Conservation (phyloP, 2,113 vertebrate genomes). For the Falcunculus frontatus region DNA sequence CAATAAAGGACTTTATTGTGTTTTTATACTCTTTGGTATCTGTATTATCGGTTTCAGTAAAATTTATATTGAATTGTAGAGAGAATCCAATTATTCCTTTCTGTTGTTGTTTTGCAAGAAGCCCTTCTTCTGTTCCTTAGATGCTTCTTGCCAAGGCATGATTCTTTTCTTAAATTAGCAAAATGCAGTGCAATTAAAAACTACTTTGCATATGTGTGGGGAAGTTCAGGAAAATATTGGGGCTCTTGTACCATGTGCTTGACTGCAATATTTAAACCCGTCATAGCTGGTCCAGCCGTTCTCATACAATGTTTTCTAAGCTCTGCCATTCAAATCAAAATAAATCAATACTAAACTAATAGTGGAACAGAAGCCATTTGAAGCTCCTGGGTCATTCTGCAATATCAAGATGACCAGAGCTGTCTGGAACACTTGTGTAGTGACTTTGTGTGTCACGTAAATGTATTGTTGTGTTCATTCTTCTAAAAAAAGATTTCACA, state of each 20-base stretch:
- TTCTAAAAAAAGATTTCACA: background rate
- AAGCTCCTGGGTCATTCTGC: background rate
- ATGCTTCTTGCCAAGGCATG: background rate
- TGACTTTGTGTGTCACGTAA: background rate
- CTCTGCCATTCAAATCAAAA: background rate
- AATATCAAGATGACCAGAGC: background rate
- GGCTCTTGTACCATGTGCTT: background rate
- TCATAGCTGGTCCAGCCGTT: background rate
- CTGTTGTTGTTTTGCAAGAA: background rate
- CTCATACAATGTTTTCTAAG: background rate
- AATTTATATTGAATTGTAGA: background rate
- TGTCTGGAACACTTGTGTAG: background rate
- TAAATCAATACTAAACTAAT: background rate
- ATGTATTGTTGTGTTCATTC: background rate
- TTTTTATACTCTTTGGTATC: background rate
- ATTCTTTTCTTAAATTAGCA: constrained; percentile 15
- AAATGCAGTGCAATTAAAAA: background rate
- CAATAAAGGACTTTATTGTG: background rate
- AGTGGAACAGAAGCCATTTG: background rate
- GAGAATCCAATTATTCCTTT: background rate
- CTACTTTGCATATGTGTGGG: background rate
- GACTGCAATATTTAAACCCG: background rate
- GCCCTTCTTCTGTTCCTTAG: background rate
- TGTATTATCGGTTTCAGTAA: background rate
- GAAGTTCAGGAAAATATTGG: constrained; percentile 24